These are phyloP conservation scores for Drepana arcuata DNA, from an alignment of 1,140 invertebrate genomes.

Conservation along the genomic window DNA sequence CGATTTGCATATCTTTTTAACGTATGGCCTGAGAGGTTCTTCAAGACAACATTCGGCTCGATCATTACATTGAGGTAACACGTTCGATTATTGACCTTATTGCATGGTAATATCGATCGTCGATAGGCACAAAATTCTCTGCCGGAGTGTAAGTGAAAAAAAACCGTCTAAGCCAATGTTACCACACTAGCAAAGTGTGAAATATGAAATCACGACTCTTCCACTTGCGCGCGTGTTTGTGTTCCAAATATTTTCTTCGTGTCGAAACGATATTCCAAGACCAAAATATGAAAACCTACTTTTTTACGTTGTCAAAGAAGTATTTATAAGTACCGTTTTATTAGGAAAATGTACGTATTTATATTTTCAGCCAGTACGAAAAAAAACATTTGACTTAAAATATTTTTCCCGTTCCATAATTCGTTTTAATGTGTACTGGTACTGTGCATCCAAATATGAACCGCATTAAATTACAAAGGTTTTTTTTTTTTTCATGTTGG, in stretches of 20 bases:
- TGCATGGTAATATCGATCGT: slow-evolving; percentile 8
- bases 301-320: neutral
- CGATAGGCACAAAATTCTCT: neutral
- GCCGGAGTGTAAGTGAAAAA: slow-evolving; percentile 35
- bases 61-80: slow-evolving; percentile 12
- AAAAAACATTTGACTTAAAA: too few species aligned
- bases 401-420: too few species aligned
- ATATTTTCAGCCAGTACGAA: too few species aligned
- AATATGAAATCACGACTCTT: slow-evolving; percentile 70
- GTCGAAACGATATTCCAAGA: slow-evolving; percentile 51
- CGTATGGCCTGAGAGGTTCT: slow-evolving; percentile 24
- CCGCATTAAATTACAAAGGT: slow-evolving; percentile 4
- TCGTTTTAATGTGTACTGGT: too few species aligned
- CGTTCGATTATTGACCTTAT: too few species aligned
- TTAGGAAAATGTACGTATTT: too few species aligned
- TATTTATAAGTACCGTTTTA: neutral
- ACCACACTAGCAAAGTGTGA: slow-evolving; percentile 63
- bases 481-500: slow-evolving; percentile 9
- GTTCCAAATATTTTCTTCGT: slow-evolving; percentile 65
- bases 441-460: too few species aligned
- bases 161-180: slow-evolving; percentile 54
- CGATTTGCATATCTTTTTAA: slow-evolving; percentile 61
- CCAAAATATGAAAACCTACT: slow-evolving; percentile 13
- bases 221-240: slow-evolving; percentile 57
- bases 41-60: slow-evolving; percentile 4